phyloP scores from a whole-genome alignment of 2,113 vertebrate species.

The Triplophysa siluroides region DNA sequence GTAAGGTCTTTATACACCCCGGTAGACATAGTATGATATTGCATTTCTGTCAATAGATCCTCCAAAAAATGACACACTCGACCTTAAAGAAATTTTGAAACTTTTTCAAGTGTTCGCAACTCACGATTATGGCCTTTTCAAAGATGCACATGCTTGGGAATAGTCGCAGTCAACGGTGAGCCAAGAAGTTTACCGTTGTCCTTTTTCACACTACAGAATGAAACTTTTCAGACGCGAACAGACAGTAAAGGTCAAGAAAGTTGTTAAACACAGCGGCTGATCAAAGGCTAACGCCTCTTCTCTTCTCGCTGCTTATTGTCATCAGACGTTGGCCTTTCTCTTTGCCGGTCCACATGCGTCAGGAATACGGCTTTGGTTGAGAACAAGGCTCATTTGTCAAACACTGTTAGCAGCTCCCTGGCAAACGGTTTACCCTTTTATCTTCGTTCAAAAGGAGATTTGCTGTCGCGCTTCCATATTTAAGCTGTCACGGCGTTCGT shows the following conservation, averaged over 20 bases:
- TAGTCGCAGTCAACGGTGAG: neutral
- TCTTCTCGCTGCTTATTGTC: slow-evolving; percentile 29
- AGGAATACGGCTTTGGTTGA: slow-evolving; percentile 31
- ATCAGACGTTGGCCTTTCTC: slow-evolving; percentile 32
- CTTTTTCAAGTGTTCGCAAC: neutral
- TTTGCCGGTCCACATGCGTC: slow-evolving; percentile 28
- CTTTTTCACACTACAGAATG: neutral
- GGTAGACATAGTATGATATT: too few species aligned
- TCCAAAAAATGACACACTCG: too few species aligned
- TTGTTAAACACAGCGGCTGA: slow-evolving; percentile 22
- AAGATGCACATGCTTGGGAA: neutral
- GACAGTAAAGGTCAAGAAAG: slow-evolving; percentile 20
- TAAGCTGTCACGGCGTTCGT: slow-evolving; percentile 43
- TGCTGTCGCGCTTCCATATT: slow-evolving; percentile 43
- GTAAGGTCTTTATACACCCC: too few species aligned
- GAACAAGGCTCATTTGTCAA: slow-evolving; percentile 53
- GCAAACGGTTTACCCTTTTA: slow-evolving; percentile 47
- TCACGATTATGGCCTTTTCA: slow-evolving; percentile 25
- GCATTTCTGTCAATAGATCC: too few species aligned
- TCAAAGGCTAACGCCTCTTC: slow-evolving; percentile 40
- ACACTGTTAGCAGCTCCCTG: slow-evolving; percentile 41
- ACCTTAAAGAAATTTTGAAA: too few species aligned
- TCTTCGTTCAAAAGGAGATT: slow-evolving; percentile 50
- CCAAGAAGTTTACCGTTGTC: slow-evolving; percentile 1
- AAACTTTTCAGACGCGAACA: slow-evolving; percentile 28